Base-by-base conservation (phyloP, 2,888 invertebrate genomes). In the Eustalomyia histrio region DNA sequence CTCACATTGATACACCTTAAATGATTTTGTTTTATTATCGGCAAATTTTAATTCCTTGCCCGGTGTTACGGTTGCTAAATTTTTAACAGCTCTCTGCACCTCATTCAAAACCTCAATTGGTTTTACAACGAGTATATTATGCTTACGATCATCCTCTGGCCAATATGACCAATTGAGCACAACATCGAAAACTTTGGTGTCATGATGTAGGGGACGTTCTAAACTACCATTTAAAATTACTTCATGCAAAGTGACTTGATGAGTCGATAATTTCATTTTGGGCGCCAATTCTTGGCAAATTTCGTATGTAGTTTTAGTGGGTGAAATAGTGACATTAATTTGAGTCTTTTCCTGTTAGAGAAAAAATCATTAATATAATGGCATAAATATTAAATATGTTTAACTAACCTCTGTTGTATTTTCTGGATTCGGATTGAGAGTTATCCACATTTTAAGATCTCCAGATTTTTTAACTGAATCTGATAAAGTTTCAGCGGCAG, bases 121-220 rank as follows among this genome's bases (percentile, higher is more conserved):
- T 53, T 92, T 93, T 10, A 97, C 91, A 17, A 96, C 91, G 50
- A 97, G 91, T 88, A 95, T 94, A 88, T 97, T 97, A 85, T 95
- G 94, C 88, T 95, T 95, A 43, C 97, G 92, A 89, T 97, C 96
- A n/a, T 93, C 93, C 78, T 95, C 94, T 65, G 96, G 94, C 97
- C 97, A 97, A 86, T 95, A 95, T 1, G 96, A 94, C 97, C 98
- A 97, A 67, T 95, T 93, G 1, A 93, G 90, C 1, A 93, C 93
- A 0, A 91, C 90, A 74, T 91, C 89, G 35, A 90, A 90, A 9
- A 90, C 87, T 83, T 88, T 93, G 87, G 96, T 96, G 65, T 94
- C 92, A 84, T 95, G 93, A 89, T 97, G 97, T 1, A 97, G 92
- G 0, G 95, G 95, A 0, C 97, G 92, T 67, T 94, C 93, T 90